These are phyloP conservation scores for Scaptomyza tumidula DNA, from an alignment of 2,888 invertebrate species.

Conservation along the genomic window DNA sequence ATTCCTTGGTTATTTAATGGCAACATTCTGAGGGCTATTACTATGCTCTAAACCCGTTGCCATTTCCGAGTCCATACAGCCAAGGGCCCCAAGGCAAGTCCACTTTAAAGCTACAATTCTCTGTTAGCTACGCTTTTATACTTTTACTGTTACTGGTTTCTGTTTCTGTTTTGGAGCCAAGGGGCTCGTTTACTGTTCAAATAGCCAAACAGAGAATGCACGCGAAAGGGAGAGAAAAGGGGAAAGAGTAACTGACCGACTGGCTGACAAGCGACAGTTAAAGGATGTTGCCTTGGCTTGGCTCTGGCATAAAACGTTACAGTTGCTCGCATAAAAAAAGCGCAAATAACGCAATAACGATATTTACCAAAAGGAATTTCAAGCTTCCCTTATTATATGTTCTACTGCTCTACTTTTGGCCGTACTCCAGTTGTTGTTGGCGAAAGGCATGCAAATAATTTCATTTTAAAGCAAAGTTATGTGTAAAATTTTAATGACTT, in stretches of 20 bases:
- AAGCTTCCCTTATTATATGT: conserved; percentile 9
- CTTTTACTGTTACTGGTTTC: conserved; percentile 15
- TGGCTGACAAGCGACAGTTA: conserved; percentile 30
- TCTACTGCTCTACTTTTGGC: conserved; percentile 9
- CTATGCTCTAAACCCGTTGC: conserved; percentile 19
- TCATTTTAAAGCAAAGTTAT: conserved; percentile 35
- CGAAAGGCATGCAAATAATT: conserved; percentile 23
- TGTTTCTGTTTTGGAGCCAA: conserved; percentile 29
- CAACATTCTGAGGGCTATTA: conserved; percentile 21
- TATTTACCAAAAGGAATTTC: conserved; percentile 27
- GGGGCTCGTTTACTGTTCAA: conserved; percentile 39
- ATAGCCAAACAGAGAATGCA: conserved; percentile 25
- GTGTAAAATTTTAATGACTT: conserved; percentile 21
- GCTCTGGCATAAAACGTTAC: conserved; percentile 37
- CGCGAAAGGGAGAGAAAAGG: background rate
- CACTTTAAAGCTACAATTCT: conserved; percentile 42
- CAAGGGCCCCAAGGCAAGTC: conserved; percentile 12
- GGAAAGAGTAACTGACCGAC: background rate
- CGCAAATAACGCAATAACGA: conserved; percentile 34
- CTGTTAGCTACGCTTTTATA: conserved; percentile 19
- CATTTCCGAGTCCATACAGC: conserved; percentile 11
- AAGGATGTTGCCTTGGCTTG: conserved; percentile 49
- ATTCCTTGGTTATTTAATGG: conserved; percentile 10
- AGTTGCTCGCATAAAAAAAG: conserved; percentile 28
- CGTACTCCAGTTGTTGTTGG: background rate